Evolutionary conservation across 1,140 invertebrate genomes (phyloP).

Genomic region (Sycobia sp.): DNA sequence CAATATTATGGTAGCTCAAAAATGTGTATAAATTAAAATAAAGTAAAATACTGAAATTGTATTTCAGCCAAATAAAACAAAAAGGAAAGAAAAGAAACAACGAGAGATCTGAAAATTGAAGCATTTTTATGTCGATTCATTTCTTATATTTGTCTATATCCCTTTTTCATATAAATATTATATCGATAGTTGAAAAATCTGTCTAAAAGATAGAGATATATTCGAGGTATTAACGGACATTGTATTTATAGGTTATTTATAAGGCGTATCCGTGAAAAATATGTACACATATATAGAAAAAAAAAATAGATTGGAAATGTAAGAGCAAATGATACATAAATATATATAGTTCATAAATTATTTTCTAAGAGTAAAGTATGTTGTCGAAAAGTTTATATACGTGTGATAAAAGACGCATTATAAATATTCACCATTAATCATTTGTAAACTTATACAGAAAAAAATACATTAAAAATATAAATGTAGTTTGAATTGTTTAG

Average conservation of each 20-base stretch:
- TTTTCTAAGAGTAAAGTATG: slow-evolving; percentile 39
- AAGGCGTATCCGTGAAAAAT: slow-evolving; percentile 42
- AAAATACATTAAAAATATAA: no score
- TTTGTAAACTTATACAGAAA: slow-evolving; percentile 29
- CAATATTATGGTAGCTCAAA: no score
- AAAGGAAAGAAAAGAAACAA: no score
- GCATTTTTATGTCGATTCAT: not conserved
- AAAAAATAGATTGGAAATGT: slow-evolving; percentile 1
- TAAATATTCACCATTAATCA: slow-evolving; percentile 37
- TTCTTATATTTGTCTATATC: no score
- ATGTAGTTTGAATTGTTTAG: no score
- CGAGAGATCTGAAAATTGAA: slow-evolving; percentile 34
- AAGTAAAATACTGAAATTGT: no score
- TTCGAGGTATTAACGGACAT: slow-evolving; percentile 48
- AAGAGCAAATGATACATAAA: slow-evolving; percentile 28
- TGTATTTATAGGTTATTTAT: slow-evolving; percentile 50
- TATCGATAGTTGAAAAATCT: slow-evolving; percentile 27
- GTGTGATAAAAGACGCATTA: slow-evolving; percentile 15
- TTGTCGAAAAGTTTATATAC: slow-evolving; percentile 34
- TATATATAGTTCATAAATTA: slow-evolving; percentile 38
- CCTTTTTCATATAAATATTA: slow-evolving; percentile 3
- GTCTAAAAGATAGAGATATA: slow-evolving; percentile 38
- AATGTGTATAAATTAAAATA: no score
- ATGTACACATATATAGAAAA: slow-evolving; percentile 24
- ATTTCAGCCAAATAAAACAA: no score